Conservation (phyloP, 2,888 invertebrate genomes). For the Ptychoptera contaminata region DNA sequence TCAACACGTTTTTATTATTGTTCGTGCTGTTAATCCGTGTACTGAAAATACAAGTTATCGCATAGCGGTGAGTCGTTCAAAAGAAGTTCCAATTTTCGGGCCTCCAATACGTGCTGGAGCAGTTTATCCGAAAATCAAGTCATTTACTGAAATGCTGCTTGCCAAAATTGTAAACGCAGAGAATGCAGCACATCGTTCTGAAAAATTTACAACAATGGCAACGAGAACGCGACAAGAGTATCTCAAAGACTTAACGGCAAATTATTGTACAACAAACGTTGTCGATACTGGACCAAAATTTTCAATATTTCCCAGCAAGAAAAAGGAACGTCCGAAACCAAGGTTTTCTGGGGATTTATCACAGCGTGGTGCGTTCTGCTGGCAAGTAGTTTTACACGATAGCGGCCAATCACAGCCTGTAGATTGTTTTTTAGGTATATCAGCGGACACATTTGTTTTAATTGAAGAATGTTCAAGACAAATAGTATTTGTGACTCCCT, state of each 20-base stretch:
- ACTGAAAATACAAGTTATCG: conserved; percentile 83
- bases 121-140: conserved; percentile 73
- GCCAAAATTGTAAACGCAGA: conserved; percentile 95
- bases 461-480: conserved; percentile 71
- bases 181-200: conserved; percentile 89
- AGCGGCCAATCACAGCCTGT: conserved; percentile 46
- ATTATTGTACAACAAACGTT: conserved; percentile 63
- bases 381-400: conserved; percentile 61
- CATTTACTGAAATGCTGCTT: conserved; percentile 88
- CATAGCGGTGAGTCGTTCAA: conserved; percentile 60
- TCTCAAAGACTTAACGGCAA: conserved; percentile 79
- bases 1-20: conserved; percentile 92
- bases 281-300: conserved; percentile 78
- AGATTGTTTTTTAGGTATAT: conserved; percentile 73
- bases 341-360: conserved; percentile 55
- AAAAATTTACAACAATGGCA: conserved; percentile 95
- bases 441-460: conserved; percentile 72
- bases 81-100: conserved; percentile 91
- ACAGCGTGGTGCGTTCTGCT: conserved; percentile 64
- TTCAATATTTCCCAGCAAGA: conserved; percentile 53
- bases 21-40: conserved; percentile 78
- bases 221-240: conserved; percentile 90
- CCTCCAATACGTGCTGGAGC: conserved; percentile 85
- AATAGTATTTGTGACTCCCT: conserved; percentile 74
- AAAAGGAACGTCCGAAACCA: conserved; percentile 61